These are phyloP conservation scores for Planococcus citri DNA, from an alignment of 1,140 invertebrate genomes.

Conservation along the genomic window DNA sequence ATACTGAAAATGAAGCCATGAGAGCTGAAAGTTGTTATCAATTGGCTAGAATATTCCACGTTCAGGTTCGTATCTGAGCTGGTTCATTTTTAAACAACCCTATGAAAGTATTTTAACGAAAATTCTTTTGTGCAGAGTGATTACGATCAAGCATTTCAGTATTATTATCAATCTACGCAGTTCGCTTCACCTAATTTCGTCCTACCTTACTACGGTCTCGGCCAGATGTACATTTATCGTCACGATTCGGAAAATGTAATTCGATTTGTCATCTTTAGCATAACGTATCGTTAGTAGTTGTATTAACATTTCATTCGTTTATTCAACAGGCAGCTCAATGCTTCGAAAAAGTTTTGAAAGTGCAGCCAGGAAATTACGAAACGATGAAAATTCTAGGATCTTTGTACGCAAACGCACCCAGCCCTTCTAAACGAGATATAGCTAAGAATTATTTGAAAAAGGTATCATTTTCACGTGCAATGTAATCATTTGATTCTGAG, in stretches of 20 bases:
- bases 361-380: constrained; percentile 94
- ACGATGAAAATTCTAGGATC: constrained; percentile 99
- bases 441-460: constrained; percentile 82
- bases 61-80: constrained; percentile 54
- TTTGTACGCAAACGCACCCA: constrained; percentile 82
- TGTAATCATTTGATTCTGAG: background rate
- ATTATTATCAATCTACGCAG: constrained; percentile 98
- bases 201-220: constrained; percentile 92
- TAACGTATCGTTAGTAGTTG: constrained; percentile 23
- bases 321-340: constrained; percentile 82
- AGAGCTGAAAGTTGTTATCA: constrained; percentile 97
- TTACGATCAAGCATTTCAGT: constrained; percentile 97
- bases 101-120: background rate
- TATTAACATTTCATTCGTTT: constrained; percentile 15
- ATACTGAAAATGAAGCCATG: constrained; percentile 99
- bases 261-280: no score
- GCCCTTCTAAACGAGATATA: constrained; percentile 79
- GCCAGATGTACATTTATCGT: constrained; percentile 98
- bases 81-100: background rate
- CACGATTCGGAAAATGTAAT: constrained; percentile 92
- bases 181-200: constrained; percentile 92
- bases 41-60: constrained; percentile 88
- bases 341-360: constrained; percentile 97
- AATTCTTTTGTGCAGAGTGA: constrained; percentile 50
- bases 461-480: constrained; percentile 32